Evolutionary conservation across 2,113 vertebrate genomes (phyloP), one percentile per base, ranked within the genome.

Genomic region (Chroicocephalus ridibundus): DNA sequence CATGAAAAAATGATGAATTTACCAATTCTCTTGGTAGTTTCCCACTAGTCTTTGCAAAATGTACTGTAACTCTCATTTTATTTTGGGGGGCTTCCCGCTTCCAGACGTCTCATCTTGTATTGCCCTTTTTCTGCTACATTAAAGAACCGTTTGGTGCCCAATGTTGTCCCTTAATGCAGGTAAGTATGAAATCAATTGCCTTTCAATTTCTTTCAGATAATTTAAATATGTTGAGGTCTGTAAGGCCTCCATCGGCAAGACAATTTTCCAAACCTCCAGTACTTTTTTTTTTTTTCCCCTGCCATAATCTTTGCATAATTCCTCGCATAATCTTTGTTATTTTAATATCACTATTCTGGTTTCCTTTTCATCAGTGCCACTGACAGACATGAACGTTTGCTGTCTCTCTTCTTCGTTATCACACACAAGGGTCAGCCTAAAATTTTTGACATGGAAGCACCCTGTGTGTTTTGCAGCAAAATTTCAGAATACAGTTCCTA

Each of bases 1-100:
- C 71, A 82, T 68, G 54, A 88, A 95, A 92, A 77, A 76, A 76
- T n/a, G 22, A 91, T 82, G 54, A 93, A 91, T 91, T 94, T 65
- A 76, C 62, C 47, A 90, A 80, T 69, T 79, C 89, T 86, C 76
- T 66, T 68, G 76, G 25, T 91, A 86, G 51, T 54, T 86, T 78
- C 77, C 65, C 51, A 66, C 60, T 38, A 42, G 83, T 15, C 72
- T 77, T 94, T 77, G 58, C 27, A 94, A 94, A 94, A 92, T 29
- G 26, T 69, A 55, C 66, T 64, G 51, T 44, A 87, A 60, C 60
- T 78, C 51, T 90, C 85, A 86, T 94, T 88, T 85, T 40, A 32
- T 94, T 89, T 85, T 82, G 77, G 40, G 74, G 82, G 13, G 4
- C 5, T 75, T 95, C 89, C 86, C 89, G 20, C 19, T 86, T 91